A percentile compares a stretch with the other conserved stretches of the same genome.
phyloP scores from a whole-genome alignment of 2,113 vertebrate genomes.

The Arenaria interpres region DNA sequence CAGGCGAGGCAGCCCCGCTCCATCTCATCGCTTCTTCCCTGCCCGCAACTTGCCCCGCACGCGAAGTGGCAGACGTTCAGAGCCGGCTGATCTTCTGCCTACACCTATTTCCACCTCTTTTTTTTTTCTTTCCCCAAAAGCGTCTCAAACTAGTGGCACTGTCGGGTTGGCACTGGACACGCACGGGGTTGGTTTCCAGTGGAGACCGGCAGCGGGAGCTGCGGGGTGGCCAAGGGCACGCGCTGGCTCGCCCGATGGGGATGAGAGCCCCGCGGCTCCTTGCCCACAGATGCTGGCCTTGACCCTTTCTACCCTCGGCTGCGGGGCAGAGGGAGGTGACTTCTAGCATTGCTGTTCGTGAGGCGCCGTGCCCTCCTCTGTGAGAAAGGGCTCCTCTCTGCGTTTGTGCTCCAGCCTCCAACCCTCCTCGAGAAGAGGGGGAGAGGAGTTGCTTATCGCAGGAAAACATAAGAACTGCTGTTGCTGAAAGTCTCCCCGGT shows the following conservation, averaged over 20 bases:
- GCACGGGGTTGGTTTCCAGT: background rate
- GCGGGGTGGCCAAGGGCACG: background rate
- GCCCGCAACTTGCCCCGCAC: background rate
- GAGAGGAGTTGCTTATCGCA: background rate
- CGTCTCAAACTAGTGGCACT: background rate
- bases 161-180: fast-evolving
- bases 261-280: background rate
- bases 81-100: fast-evolving
- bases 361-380: background rate
- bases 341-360: fast-evolving
- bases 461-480: background rate
- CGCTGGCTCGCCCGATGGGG: fast-evolving
- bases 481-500: background rate
- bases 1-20: background rate
- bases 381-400: background rate
- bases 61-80: fast-evolving
- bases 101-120: fast-evolving
- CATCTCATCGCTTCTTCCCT: fast-evolving
- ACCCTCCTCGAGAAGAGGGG: background rate
- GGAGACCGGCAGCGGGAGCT: fast-evolving
- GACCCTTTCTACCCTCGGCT: fast-evolving
- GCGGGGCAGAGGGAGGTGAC: background rate
- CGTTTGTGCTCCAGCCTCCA: fast-evolving
- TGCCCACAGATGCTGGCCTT: fast-evolving
- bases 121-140: background rate